Percentiles rank a stretch among this genome's conserved stretches.
Evolutionary conservation across 2,888 invertebrate species (phyloP).

Genomic region (Teleogryllus oceanicus): DNA sequence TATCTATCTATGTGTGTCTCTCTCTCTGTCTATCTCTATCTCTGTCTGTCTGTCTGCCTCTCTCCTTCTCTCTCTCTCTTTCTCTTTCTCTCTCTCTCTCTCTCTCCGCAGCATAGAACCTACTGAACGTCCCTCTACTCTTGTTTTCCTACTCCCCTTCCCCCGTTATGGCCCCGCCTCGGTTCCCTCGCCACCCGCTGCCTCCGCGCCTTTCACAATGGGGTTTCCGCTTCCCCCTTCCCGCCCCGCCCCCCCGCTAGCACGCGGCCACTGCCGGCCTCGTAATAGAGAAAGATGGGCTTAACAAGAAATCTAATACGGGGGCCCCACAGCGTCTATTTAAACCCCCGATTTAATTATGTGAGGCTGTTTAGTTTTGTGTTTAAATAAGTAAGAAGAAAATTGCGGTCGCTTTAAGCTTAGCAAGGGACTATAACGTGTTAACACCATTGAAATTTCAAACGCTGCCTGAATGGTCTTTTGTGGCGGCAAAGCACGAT

Average conservation of each 20-base stretch:
- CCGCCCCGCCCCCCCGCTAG: neutral
- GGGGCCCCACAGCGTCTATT: neutral
- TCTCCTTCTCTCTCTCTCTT: too few relatives aligned
- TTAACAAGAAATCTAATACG: constrained; percentile 18
- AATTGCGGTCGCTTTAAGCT: neutral
- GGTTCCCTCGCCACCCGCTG: neutral
- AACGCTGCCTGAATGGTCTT: neutral
- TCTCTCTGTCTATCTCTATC: too few relatives aligned
- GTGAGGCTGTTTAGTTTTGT: constrained; percentile 1
- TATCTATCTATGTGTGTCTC: too few relatives aligned
- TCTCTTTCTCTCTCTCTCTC: too few relatives aligned
- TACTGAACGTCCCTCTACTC: too few relatives aligned
- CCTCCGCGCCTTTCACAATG: neutral
- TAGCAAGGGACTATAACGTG: neutral
- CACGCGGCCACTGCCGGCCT: neutral
- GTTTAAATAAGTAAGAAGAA: constrained; percentile 11
- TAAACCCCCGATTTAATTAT: constrained; percentile 18
- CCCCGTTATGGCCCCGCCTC: neutral
- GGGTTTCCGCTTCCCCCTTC: too few relatives aligned
- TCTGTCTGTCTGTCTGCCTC: too few relatives aligned
- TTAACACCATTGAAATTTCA: constrained; percentile 10
- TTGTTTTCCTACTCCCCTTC: too few relatives aligned
- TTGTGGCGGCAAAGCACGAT: neutral
- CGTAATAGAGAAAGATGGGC: constrained; percentile 18
- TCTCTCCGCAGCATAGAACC: too few relatives aligned